These are phyloP conservation scores for Temnothorax longispinosus DNA, from an alignment of 1,140 invertebrate genomes.

Conservation along the genomic window DNA sequence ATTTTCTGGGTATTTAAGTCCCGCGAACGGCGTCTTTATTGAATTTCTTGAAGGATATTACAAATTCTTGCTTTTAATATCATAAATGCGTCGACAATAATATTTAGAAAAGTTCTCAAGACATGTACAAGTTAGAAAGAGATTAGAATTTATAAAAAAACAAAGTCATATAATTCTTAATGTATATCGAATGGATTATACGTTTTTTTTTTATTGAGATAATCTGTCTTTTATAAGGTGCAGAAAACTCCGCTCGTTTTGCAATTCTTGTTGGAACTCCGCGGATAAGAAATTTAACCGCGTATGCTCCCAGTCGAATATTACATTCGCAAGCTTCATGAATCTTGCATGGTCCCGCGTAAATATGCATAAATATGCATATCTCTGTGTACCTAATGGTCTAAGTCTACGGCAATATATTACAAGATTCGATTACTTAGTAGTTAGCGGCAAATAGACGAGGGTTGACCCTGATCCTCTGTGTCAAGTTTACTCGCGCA, in stretches of 20 bases:
- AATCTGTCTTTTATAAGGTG: neutral
- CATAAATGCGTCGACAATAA: neutral
- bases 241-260: neutral
- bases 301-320: slow-evolving; percentile 1
- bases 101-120: neutral
- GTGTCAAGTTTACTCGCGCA: slow-evolving; percentile 49
- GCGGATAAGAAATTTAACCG: neutral
- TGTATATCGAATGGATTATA: neutral
- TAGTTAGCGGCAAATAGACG: slow-evolving; percentile 79
- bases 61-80: slow-evolving; percentile 6
- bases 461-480: slow-evolving; percentile 53
- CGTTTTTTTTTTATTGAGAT: neutral
- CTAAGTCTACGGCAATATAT: slow-evolving; percentile 48
- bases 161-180: neutral
- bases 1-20: slow-evolving; percentile 35
- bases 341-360: slow-evolving; percentile 48
- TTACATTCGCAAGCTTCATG: slow-evolving; percentile 24
- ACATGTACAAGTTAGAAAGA: neutral
- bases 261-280: neutral
- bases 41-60: slow-evolving; percentile 30
- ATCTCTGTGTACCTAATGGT: slow-evolving; percentile 28
- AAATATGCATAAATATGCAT: slow-evolving; percentile 60
- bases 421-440: slow-evolving; percentile 75
- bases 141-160: neutral
- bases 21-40: slow-evolving; percentile 18